Conservation (phyloP, 2,888 invertebrate genomes). For the Aspidapion aeneum region DNA sequence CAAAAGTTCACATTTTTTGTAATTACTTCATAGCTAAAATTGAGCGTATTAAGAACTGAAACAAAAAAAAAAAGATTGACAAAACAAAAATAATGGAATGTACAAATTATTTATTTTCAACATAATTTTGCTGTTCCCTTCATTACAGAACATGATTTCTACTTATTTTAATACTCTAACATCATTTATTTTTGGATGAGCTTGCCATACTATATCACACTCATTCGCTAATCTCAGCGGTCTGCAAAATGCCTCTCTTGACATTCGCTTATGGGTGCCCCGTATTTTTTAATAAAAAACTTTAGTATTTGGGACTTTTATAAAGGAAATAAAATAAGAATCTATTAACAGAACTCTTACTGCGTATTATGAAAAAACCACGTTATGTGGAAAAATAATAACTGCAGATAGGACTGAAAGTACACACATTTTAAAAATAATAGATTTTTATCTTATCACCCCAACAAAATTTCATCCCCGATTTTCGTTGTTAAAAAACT, state of each 20-base stretch:
- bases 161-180: conserved; percentile 35
- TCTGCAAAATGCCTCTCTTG: conserved; percentile 20
- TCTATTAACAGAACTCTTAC: background rate
- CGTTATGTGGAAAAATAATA: background rate
- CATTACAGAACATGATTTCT: conserved; percentile 43
- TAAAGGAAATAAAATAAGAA: background rate
- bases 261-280: too few species aligned
- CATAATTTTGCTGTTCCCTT: conserved; percentile 61
- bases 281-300: too few species aligned
- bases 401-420: background rate
- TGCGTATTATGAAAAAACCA: background rate
- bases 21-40: too few species aligned
- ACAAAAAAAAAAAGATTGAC: too few species aligned
- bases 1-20: too few species aligned
- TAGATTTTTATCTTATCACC: background rate
- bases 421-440: background rate
- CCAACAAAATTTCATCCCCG: background rate
- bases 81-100: conserved; percentile 67
- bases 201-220: background rate
- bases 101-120: conserved; percentile 69
- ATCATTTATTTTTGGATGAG: conserved; percentile 14
- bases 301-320: background rate
- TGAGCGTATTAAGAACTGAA: too few species aligned
- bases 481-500: background rate
- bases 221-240: background rate